Evolutionary conservation across 92 coral and sea anemone species (phyloP).

Genomic region (Desmophyllum pertusum): DNA sequence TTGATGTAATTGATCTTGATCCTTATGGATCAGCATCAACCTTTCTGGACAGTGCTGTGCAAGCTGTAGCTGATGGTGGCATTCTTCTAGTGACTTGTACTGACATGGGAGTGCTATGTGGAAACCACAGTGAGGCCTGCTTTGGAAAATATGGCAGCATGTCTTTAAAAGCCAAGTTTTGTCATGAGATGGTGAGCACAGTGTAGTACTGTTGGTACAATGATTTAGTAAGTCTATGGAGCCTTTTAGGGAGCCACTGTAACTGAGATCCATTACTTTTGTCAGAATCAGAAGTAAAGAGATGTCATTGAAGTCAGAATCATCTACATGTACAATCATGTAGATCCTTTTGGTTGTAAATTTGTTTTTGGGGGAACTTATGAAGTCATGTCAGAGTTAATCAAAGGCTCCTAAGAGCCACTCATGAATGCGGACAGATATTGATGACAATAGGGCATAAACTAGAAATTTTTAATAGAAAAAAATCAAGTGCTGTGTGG

Average conservation of each 20-base stretch:
- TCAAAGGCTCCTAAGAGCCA: too few species aligned
- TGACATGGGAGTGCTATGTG: conserved; percentile 99
- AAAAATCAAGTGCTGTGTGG: too few species aligned
- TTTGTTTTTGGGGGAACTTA: too few species aligned
- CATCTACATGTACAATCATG: too few species aligned
- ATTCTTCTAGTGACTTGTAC: conserved; percentile 93
- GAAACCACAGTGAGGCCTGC: conserved; percentile 98
- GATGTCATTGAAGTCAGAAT: background rate
- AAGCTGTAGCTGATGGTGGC: conserved; percentile 95
- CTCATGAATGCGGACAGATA: too few species aligned
- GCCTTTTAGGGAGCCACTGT: background rate
- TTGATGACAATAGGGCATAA: too few species aligned
- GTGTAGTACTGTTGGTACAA: background rate
- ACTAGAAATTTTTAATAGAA: too few species aligned
- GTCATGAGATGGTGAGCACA: conserved; percentile 93
- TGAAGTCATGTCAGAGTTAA: too few species aligned
- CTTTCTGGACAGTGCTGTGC: conserved; percentile 95
- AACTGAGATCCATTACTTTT: too few species aligned
- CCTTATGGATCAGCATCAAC: conserved; percentile 97
- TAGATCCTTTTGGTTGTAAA: background rate
- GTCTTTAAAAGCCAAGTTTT: conserved; percentile 94
- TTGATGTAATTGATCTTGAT: conserved; percentile 92
- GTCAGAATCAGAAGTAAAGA: background rate
- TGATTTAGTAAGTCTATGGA: too few species aligned
- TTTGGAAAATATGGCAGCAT: conserved; percentile 98